Percentiles rank a stretch among this genome's conserved stretches.
Evolutionary conservation across 2,797 vertebrate species (phyloP).

Genomic region (Euthynnus affinis): DNA sequence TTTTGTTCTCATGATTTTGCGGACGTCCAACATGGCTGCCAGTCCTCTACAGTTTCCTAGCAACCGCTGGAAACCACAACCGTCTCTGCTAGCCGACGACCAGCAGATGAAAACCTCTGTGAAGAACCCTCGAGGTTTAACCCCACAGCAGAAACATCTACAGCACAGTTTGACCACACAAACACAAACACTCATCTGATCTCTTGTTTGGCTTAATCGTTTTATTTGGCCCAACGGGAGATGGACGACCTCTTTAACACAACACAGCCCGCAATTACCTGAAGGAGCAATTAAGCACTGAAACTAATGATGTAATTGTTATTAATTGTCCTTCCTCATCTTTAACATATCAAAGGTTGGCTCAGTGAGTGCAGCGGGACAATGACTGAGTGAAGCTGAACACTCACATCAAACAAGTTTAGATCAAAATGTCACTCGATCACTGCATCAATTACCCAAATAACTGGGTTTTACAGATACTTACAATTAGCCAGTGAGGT

Average conservation of each 20-base stretch:
- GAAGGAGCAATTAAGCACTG: constrained; percentile 48
- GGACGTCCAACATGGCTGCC: background rate
- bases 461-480: background rate
- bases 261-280: constrained; percentile 28
- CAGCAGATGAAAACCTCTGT: background rate
- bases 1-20: background rate
- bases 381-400: background rate
- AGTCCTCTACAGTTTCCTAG: background rate
- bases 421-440: background rate
- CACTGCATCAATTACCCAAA: background rate
- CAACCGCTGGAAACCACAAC: background rate
- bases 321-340: constrained; percentile 39
- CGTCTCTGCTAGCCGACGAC: background rate
- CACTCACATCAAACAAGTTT: constrained; percentile 25
- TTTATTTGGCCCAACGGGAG: background rate
- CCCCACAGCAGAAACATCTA: too few species aligned
- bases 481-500: background rate
- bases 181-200: constrained; percentile 4
- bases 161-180: too few species aligned
- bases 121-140: background rate
- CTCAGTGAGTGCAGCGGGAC: background rate
- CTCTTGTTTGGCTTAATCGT: background rate
- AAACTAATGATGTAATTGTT: constrained; percentile 64
- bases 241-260: background rate
- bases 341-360: constrained; percentile 71